Base-by-base conservation (phyloP, 2,888 invertebrate species). In the Drosophila nr. medialis region DNA sequence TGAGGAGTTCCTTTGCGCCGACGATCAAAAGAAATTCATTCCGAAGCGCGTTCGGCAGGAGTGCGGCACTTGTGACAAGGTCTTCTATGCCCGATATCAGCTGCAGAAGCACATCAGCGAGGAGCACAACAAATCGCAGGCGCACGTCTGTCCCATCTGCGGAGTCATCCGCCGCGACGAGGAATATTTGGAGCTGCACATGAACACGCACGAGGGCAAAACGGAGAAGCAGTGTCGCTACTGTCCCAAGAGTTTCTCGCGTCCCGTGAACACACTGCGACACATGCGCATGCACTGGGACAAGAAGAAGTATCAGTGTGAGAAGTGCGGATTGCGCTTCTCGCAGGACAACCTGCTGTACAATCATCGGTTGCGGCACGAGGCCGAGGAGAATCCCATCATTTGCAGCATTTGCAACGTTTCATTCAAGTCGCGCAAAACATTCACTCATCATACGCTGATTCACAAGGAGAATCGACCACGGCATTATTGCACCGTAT, bases 271-370 rank as follows among this genome's bases (percentile, higher is more conserved):
- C 50, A 92, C 92, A 0, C 68, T 92, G 36, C 88, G 92, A 0
- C 92, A 92, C 60, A 92, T 92, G 92, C 91, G 92, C 4, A 83
- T 90, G 72, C 92, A 92, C 63, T 92, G 92, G 92, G 91, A 92
- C 64, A 92, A 92, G 59, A 92, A 92, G 45, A 92, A 92, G 59
- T 92, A 90, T 53, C 92, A 92, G 66, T 92, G 92, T 42, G 92
- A 92, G 71, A 92, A 92, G 67, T 92, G 92, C 49, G 92, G 92
- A 0, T 67, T 92, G 55, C 85, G 93, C 1, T 92, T 92, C 71
- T 92, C 92, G 0, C 89, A 91, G 56, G 91, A 90, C 21, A 91
- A 93, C 29, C 75, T 92, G 13, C 65, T 92, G 1, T 92, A 92
- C 58, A 92, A 92, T 38, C 92, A 92, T 72, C 87, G 91, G 2